Conservation (phyloP, 2,888 invertebrate genomes). For the Cacoxenus indagator region DNA sequence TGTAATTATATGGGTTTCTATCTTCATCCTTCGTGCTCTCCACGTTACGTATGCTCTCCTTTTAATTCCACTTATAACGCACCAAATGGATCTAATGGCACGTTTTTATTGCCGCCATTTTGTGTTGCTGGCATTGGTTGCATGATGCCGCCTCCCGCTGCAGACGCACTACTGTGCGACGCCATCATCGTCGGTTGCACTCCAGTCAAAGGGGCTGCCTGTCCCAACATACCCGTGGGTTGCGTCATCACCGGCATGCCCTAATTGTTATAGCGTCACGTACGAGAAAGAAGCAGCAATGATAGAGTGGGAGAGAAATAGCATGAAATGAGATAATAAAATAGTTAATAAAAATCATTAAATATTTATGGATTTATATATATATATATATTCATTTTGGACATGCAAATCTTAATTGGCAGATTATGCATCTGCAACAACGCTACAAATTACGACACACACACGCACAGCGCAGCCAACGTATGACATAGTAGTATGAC, state of each 20-base stretch:
- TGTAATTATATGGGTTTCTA: conserved; percentile 34
- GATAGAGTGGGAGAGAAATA: conserved; percentile 24
- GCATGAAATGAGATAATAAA: conserved; percentile 22
- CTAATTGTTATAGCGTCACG: conserved; percentile 52
- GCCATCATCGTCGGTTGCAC: conserved; percentile 65
- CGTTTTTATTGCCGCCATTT: conserved; percentile 70
- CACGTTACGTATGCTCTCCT: background rate
- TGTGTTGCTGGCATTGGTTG: conserved; percentile 60
- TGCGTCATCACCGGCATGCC: conserved; percentile 71
- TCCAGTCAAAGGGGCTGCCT: conserved; percentile 69
- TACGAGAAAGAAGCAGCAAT: conserved; percentile 19
- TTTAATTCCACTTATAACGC: conserved; percentile 68
- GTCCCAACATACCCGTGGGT: conserved; percentile 67
- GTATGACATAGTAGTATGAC: background rate
- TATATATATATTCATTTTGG: background rate
- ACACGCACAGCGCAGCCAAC: background rate
- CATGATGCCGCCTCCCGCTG: conserved; percentile 51
- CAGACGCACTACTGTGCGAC: conserved; percentile 65
- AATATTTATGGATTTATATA: conserved; percentile 1
- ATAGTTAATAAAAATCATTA: conserved; percentile 27
- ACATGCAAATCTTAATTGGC: conserved; percentile 8
- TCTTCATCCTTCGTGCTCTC: conserved; percentile 12
- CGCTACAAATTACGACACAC: conserved; percentile 27
- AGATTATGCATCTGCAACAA: conserved; percentile 19
- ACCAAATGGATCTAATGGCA: conserved; percentile 74